A percentile compares a stretch with the other conserved stretches of the same genome.
Evolutionary conservation across 2,797 vertebrate genomes (phyloP).

Genomic region (Aphelocoma californica): DNA sequence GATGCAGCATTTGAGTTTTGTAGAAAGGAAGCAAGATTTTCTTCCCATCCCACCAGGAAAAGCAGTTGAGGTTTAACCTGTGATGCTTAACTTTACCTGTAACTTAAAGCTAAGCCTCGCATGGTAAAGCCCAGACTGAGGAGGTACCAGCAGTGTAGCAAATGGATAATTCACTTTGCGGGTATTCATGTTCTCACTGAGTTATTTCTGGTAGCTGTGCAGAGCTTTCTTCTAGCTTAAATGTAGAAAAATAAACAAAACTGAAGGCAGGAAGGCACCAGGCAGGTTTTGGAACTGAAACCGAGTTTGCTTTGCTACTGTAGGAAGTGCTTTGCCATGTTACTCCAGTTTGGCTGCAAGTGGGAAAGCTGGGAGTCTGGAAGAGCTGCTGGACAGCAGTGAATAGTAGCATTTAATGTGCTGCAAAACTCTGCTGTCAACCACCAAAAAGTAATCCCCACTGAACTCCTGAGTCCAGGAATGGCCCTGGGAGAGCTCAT

Average conservation of each 20-base stretch:
- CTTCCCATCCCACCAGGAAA: not conserved
- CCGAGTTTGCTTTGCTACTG: not conserved
- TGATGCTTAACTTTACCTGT: not conserved
- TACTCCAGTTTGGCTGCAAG: not conserved
- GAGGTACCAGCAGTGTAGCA: not conserved
- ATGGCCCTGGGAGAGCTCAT: not conserved
- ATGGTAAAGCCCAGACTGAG: not conserved
- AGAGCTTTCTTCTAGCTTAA: not conserved
- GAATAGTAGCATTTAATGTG: not conserved
- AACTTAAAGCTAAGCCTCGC: not conserved
- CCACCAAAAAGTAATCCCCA: not conserved
- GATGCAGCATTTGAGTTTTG: not conserved
- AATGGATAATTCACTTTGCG: not conserved
- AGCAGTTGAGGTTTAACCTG: not conserved
- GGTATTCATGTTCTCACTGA: not conserved
- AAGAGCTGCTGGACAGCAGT: not conserved
- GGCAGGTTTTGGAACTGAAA: not conserved
- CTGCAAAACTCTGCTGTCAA: not conserved
- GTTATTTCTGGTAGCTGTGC: not conserved
- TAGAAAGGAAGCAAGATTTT: not conserved
- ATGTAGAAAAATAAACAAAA: not conserved
- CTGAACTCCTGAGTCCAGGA: not conserved
- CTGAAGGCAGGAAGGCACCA: not conserved
- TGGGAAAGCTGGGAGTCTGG: not conserved
- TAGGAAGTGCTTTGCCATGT: not conserved